These are phyloP conservation scores for Adelphocoris suturalis DNA, from an alignment of 2,888 invertebrate genomes.

Conservation along the genomic window DNA sequence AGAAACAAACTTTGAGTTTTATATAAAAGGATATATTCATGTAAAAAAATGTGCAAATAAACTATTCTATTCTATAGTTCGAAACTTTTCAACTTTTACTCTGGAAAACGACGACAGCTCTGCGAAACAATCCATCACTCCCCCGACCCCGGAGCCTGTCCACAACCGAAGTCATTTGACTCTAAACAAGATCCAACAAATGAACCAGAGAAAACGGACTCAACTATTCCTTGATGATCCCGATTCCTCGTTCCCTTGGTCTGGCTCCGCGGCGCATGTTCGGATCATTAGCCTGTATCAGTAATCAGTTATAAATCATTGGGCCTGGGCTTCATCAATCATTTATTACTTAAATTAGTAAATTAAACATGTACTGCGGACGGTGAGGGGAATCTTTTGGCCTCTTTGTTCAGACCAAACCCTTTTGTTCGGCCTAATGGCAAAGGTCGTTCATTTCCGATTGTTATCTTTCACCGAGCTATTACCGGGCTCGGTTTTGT, in stretches of 20 bases:
- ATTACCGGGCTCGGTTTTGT: constrained; percentile 31
- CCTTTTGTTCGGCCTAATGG: constrained; percentile 58
- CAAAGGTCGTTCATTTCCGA: constrained; percentile 51
- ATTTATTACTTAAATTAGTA: constrained; percentile 71
- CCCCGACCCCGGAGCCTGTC: too few species aligned
- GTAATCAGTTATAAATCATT: constrained; percentile 66
- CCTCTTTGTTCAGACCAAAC: constrained; percentile 49
- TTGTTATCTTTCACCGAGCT: constrained; percentile 49
- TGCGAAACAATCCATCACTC: too few species aligned
- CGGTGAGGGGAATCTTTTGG: constrained; percentile 9
- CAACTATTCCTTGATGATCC: constrained; percentile 6
- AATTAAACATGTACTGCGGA: constrained; percentile 59
- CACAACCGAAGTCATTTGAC: too few species aligned
- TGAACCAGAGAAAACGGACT: too few species aligned
- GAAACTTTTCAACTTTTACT: too few species aligned
- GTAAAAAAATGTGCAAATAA: too few species aligned
- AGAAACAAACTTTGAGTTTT: too few species aligned
- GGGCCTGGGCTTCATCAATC: constrained; percentile 58
- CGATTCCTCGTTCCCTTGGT: background rate
- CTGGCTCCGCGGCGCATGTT: background rate
- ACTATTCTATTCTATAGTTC: too few species aligned
- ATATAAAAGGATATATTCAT: too few species aligned
- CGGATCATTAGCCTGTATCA: constrained; percentile 39
- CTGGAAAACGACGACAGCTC: too few species aligned
- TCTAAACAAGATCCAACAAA: too few species aligned